These are phyloP conservation scores for Craseonycteris thonglongyai DNA, from an alignment of 2,113 vertebrate genomes.

Conservation along the genomic window DNA sequence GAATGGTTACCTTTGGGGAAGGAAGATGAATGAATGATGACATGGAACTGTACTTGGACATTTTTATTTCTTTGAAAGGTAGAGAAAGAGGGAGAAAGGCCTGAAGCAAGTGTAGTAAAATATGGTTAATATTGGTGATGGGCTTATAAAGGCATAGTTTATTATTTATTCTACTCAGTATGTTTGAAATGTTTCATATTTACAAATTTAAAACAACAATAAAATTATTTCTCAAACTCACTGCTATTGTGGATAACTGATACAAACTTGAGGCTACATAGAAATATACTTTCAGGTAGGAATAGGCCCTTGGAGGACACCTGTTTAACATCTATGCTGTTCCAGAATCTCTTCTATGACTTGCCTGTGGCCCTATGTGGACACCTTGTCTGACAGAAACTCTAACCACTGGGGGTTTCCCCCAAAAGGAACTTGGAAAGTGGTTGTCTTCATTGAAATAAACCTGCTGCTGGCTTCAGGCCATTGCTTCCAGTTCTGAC, in stretches of 20 bases:
- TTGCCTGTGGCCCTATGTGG: neutral
- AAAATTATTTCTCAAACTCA: neutral
- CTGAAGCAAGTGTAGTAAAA: neutral
- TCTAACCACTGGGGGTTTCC: neutral
- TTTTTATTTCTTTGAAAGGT: conserved; percentile 34
- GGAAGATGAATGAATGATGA: neutral
- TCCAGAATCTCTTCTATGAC: neutral
- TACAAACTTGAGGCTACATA: neutral
- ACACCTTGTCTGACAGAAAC: neutral
- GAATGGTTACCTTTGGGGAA: neutral
- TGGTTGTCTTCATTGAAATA: neutral
- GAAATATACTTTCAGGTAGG: neutral
- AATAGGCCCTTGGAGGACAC: neutral
- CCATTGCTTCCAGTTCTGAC: neutral
- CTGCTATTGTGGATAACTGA: neutral
- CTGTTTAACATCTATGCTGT: neutral
- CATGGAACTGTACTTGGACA: neutral
- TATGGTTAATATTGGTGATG: neutral
- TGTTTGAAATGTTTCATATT: neutral
- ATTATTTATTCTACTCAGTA: neutral
- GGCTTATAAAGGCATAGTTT: neutral
- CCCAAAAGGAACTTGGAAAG: neutral
- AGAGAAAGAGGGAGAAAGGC: neutral
- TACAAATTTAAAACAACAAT: neutral
- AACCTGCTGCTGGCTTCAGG: neutral